phyloP scores from a whole-genome alignment of 2,113 vertebrate genomes.

The Plestiodon gilberti region DNA sequence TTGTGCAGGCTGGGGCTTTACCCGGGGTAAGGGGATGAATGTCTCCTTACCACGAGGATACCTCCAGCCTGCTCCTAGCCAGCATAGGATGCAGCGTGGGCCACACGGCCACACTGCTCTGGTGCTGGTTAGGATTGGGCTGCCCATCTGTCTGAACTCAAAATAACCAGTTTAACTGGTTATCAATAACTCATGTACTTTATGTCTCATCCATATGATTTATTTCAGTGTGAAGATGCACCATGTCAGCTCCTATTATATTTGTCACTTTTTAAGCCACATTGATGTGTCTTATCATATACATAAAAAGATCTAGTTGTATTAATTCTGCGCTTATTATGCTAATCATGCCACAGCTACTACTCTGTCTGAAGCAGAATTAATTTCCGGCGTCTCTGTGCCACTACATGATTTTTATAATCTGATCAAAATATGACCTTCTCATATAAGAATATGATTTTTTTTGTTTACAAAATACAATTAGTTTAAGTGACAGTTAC shows the following conservation, averaged over 20 bases:
- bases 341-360: not conserved
- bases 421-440: not conserved
- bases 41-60: too few species aligned
- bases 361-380: constrained; percentile 1
- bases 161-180: not conserved
- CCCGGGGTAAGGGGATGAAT: too few species aligned
- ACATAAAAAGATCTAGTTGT: not conserved
- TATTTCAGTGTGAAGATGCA: not conserved
- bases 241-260: not conserved
- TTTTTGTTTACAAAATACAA: not conserved
- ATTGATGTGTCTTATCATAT: not conserved
- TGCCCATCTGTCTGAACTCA: not conserved
- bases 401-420: not conserved
- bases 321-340: not conserved
- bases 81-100: too few species aligned
- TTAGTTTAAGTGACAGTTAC: not conserved
- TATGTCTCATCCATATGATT: not conserved
- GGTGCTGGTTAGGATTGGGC: too few species aligned
- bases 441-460: not conserved
- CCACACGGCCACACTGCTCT: too few species aligned
- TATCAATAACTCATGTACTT: not conserved
- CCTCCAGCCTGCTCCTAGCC: too few species aligned
- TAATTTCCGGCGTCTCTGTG: constrained; percentile 6
- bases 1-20: too few species aligned
- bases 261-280: not conserved